Base-by-base conservation (phyloP, 1,140 invertebrate species). In the Atopsyche davidsoni region DNA sequence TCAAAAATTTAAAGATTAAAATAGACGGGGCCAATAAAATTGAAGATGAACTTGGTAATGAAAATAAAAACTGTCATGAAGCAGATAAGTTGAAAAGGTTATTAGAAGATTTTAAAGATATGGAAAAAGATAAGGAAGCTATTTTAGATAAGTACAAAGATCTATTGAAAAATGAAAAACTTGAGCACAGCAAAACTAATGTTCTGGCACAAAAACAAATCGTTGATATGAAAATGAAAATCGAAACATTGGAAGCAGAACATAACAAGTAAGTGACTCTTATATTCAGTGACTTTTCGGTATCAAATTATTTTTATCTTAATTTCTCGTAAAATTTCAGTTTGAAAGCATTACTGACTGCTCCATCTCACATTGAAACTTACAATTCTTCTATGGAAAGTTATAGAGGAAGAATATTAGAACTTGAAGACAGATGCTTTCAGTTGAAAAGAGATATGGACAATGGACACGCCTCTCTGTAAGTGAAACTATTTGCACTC, bases 361-460 rank as follows among this genome's bases (percentile, higher is more conserved):
- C 41, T n/a, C 44, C 45, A 16, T 43, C 43, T 22, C 59, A 59
- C 19, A 46, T 53, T 19, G 67, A 67, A 42, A 54, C 57, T 34
- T 36, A 63, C 22, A 68, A 66, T 53, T 62, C 62, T 42, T 44
- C 58, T 9, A 57, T 61, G 19, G 62, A 48, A 52, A 71, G 71
- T 60, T 68, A 67, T 55, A 59, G 59, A 17, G 46, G 55, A 16
- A 70, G 68, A 59, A 67, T 68, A 41, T 54, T 63, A n/a, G 61
- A 69, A 43, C 58, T 72, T 31, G 69, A 74, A 60, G 64, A 69
- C 17, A 65, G 65, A 42, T 67, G 64, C 58, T 74, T 74, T 53
- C 68, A 64, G 46, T 41, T 70, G 10, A 62, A 70, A 58, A 70
- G 59, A 57, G 64, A 67, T 46, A 32, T 71, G 31, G 70, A 72